Evolutionary conservation across 2,113 vertebrate genomes (phyloP).

Genomic region (Ammodytes dubius): DNA sequence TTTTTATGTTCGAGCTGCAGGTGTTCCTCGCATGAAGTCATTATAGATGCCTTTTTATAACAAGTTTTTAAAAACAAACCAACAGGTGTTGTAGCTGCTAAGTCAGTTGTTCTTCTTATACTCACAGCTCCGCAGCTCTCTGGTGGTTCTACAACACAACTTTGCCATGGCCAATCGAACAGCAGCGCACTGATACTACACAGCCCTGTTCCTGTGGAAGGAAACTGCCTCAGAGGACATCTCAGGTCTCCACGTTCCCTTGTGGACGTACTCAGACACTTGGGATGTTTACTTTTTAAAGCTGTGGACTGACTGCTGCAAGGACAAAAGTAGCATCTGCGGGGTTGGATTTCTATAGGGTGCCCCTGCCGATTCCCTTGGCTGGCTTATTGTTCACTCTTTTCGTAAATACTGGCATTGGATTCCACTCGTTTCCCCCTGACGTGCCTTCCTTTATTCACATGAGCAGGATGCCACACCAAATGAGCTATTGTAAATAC

Average conservation of each 20-base stretch:
- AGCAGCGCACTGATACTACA: slow-evolving; percentile 58
- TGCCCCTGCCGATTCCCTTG: neutral
- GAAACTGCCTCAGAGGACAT: slow-evolving; percentile 40
- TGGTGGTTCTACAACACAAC: slow-evolving; percentile 91
- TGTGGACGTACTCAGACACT: slow-evolving; percentile 37
- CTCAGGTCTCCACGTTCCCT: slow-evolving; percentile 43
- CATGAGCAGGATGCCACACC: neutral
- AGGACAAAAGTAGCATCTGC: slow-evolving; percentile 10
- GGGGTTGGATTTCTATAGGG: slow-evolving; percentile 19
- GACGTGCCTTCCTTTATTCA: neutral
- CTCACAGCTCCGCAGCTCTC: slow-evolving; percentile 90
- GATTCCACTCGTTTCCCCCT: neutral
- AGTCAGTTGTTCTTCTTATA: slow-evolving; percentile 25
- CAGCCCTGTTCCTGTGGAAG: slow-evolving; percentile 2
- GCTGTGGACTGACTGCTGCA: slow-evolving; percentile 28
- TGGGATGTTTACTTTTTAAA: slow-evolving; percentile 52
- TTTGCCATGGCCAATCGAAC: slow-evolving; percentile 91
- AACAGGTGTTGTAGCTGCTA: slow-evolving; percentile 4
- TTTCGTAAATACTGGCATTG: neutral
- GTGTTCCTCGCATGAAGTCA: neutral
- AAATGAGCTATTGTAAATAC: slow-evolving; percentile 39
- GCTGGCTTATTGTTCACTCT: slow-evolving; percentile 8
- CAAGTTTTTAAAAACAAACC: neutral
- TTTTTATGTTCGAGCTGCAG: neutral
- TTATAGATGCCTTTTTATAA: neutral